Evolutionary conservation across 2,113 vertebrate genomes (phyloP).

Genomic region (Myodes glareolus): DNA sequence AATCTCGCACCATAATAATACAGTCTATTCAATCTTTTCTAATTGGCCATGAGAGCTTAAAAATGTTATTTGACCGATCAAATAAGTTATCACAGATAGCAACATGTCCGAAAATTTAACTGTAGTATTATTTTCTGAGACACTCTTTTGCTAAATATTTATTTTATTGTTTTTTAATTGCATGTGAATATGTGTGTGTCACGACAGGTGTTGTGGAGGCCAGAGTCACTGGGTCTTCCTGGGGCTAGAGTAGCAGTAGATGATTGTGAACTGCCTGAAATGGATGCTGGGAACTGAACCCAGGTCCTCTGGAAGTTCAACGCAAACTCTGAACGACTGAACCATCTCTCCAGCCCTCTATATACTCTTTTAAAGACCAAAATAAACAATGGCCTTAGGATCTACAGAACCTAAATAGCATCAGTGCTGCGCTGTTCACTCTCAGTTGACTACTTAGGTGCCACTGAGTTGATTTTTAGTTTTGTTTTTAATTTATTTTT

Average conservation of each 20-base stretch:
- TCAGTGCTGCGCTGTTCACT: not conserved
- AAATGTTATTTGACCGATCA: not conserved
- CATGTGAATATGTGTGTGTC: not conserved
- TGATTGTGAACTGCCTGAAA: not conserved
- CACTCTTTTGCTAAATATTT: not conserved
- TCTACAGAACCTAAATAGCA: not conserved
- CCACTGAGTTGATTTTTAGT: not conserved
- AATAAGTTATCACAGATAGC: not conserved
- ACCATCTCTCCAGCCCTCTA: not conserved
- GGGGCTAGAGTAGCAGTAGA: not conserved
- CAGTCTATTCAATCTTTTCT: not conserved
- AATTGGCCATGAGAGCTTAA: not conserved
- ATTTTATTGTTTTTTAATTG: not conserved
- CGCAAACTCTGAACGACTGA: too few relatives aligned
- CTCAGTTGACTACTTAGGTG: not conserved
- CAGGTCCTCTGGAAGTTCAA: too few relatives aligned
- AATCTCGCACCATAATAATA: not conserved
- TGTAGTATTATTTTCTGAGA: not conserved
- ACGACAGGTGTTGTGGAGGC: not conserved
- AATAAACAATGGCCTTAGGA: not conserved
- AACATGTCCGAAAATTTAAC: conserved; percentile 1
- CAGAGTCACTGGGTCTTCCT: not conserved
- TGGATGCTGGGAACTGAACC: not conserved
- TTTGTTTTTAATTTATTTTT: conserved; percentile 35
- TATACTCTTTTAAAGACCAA: not conserved